Evolutionary conservation across 2,797 vertebrate genomes (phyloP).

Genomic region (Sebastes dallii): DNA sequence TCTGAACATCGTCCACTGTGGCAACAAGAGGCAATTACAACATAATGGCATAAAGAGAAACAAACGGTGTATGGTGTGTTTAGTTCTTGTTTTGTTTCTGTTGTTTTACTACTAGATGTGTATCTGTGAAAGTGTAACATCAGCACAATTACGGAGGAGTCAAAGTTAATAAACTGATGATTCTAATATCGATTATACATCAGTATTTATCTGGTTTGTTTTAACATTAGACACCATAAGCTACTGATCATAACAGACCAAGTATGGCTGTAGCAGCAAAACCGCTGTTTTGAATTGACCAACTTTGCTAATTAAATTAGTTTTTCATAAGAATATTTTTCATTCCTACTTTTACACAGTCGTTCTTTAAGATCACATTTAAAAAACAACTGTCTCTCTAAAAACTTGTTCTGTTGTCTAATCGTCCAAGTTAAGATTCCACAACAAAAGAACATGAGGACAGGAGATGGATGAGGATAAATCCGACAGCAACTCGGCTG

Average conservation of each 20-base stretch:
- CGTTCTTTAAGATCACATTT: not conserved
- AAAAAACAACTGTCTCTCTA: not conserved
- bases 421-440: conserved; percentile 28
- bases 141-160: not conserved
- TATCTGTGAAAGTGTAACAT: not conserved
- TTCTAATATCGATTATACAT: not conserved
- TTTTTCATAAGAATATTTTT: not conserved
- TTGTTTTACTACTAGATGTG: not conserved
- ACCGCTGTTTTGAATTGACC: not conserved
- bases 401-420: conserved; percentile 6
- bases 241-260: not conserved
- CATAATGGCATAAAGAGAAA: too few relatives aligned
- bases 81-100: not conserved
- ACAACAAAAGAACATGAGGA: conserved; percentile 23
- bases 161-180: not conserved
- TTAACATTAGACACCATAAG: not conserved
- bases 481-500: conserved; percentile 55
- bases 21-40: not conserved
- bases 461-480: conserved; percentile 52
- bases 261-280: not conserved
- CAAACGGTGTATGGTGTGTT: too few relatives aligned
- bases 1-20: not conserved
- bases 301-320: not conserved
- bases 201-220: not conserved
- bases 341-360: not conserved